These are phyloP conservation scores for Hesperia comma DNA, from an alignment of 2,888 invertebrate species.

Conservation along the genomic window DNA sequence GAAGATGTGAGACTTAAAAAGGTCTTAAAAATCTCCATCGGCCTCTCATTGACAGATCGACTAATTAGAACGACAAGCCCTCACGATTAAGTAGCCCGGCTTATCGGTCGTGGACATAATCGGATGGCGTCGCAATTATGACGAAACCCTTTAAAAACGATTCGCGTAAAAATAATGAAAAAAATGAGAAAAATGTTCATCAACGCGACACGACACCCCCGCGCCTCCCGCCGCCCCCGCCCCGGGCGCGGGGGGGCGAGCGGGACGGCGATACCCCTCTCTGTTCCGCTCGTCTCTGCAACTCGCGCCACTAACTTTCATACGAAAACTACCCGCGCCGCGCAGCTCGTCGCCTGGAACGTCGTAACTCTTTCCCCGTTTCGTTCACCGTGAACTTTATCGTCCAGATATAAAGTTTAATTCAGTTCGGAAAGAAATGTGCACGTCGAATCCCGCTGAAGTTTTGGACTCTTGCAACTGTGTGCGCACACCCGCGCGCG, in stretches of 20 bases:
- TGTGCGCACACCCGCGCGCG: slow-evolving; percentile 65
- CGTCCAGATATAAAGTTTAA: slow-evolving; percentile 15
- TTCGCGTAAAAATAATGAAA: slow-evolving; percentile 82
- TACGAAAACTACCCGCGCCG: slow-evolving; percentile 82
- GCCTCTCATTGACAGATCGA: slow-evolving; percentile 35
- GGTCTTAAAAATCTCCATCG: background rate
- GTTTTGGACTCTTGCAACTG: slow-evolving; percentile 78
- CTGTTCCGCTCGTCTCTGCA: slow-evolving; percentile 66
- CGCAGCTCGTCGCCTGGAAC: slow-evolving; percentile 60
- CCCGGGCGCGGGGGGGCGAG: slow-evolving; percentile 75
- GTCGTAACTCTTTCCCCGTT: slow-evolving; percentile 44
- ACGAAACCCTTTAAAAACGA: slow-evolving; percentile 84
- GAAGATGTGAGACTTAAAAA: slow-evolving; percentile 12
- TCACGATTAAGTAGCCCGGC: slow-evolving; percentile 43
- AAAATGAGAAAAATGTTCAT: slow-evolving; percentile 84
- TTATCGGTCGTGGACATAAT: slow-evolving; percentile 76
- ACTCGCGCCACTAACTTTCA: slow-evolving; percentile 79
- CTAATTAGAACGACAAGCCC: slow-evolving; percentile 34
- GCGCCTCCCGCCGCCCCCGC: slow-evolving; percentile 57
- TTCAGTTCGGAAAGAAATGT: slow-evolving; percentile 29
- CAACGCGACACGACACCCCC: slow-evolving; percentile 81
- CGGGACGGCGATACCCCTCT: slow-evolving; percentile 54
- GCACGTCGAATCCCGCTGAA: slow-evolving; percentile 54
- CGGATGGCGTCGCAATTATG: slow-evolving; percentile 80
- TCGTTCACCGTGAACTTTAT: slow-evolving; percentile 44